A percentile compares a stretch with the other conserved stretches of the same genome.
Evolutionary conservation across 64 coral and sea anemone genomes (phyloP).

Genomic region (Pachyseris speciosa): DNA sequence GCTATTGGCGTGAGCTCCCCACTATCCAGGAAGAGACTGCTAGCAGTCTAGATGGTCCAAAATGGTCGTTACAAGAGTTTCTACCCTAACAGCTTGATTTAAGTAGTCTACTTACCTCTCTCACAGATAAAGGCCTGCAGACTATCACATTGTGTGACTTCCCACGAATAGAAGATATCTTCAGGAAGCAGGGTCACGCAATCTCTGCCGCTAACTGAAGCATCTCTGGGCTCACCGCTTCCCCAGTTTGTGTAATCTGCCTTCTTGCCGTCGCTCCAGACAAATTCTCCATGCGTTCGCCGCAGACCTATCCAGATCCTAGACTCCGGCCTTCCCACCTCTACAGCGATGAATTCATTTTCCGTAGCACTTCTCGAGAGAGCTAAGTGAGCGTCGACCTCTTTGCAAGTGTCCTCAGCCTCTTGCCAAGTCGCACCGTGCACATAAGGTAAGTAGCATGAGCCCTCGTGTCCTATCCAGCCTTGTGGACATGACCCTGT

Average conservation of each 20-base stretch:
- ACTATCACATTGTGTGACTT: not conserved
- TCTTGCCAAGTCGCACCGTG: slow-evolving; percentile 32
- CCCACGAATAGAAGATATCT: slow-evolving; percentile 32
- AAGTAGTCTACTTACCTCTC: slow-evolving; percentile 21
- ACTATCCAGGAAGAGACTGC: too few relatives aligned
- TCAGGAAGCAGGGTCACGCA: slow-evolving; percentile 34
- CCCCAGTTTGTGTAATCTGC: slow-evolving; percentile 35
- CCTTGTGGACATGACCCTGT: slow-evolving; percentile 49
- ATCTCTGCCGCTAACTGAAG: not conserved
- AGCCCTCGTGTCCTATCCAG: slow-evolving; percentile 22
- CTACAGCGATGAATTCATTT: slow-evolving; percentile 29
- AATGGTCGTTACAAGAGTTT: not conserved
- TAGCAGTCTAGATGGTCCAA: too few relatives aligned
- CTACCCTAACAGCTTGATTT: too few relatives aligned
- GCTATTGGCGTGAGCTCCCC: too few relatives aligned
- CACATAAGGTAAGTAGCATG: slow-evolving; percentile 9
- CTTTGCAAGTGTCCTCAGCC: slow-evolving; percentile 9
- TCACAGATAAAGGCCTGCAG: slow-evolving; percentile 42
- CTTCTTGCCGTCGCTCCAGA: slow-evolving; percentile 22
- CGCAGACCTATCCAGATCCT: slow-evolving; percentile 30
- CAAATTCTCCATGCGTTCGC: slow-evolving; percentile 1
- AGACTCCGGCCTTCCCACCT: slow-evolving; percentile 26
- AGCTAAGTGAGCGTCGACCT: slow-evolving; percentile 25
- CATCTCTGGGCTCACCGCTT: not conserved
- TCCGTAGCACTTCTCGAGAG: not conserved